Base-by-base conservation (phyloP, 2,113 vertebrate species). In the Ursus arctos region DNA sequence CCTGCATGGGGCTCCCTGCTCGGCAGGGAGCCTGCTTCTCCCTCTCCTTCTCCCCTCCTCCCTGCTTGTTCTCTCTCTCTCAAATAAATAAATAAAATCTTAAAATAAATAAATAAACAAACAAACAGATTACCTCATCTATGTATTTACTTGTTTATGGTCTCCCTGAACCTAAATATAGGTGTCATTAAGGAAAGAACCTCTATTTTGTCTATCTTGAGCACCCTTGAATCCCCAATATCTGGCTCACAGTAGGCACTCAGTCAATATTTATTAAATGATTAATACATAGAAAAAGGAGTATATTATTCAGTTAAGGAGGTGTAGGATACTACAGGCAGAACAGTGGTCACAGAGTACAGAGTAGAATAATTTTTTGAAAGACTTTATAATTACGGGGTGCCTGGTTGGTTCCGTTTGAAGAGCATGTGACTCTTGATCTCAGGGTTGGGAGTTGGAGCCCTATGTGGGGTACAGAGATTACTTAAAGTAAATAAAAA, bases 251-350 rank as follows among this genome's bases (percentile, higher is more conserved):
- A 67, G 47, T 53, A 40, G 36, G 24, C 26, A 49, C 11, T 86
- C 81, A 72, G 47, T 85, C 53, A 84, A 26, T 74, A 74, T 83
- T 77, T 89, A 93, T 72, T 74, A 91, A 81, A 69, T 80, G 55
- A 90, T 61, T 92, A 24, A 93, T 49, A 61, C 69, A 63, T 65
- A 67, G 31, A 53, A 94, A 92, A 87, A 36, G 5, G 7, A 95
- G 14, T 72, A 86, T 88, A 19, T 80, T 95, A 79, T 43, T 83
- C 26, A 82, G 21, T 47, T 61, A 83, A 83, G 28, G 26, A 72
- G 11, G 61, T 65, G 10, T 81, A 69, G 79, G 59, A 21, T 71
- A 80, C 47, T 76, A 81, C 11, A 49, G 28, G 69, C 67, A 87
- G 77, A 77, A 86, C 14, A 57, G 18, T 65, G 21, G 26, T 79